Evolutionary conservation across 2,888 invertebrate genomes (phyloP), one percentile per base, ranked within the genome.

Genomic region (Drosophila borealis): DNA sequence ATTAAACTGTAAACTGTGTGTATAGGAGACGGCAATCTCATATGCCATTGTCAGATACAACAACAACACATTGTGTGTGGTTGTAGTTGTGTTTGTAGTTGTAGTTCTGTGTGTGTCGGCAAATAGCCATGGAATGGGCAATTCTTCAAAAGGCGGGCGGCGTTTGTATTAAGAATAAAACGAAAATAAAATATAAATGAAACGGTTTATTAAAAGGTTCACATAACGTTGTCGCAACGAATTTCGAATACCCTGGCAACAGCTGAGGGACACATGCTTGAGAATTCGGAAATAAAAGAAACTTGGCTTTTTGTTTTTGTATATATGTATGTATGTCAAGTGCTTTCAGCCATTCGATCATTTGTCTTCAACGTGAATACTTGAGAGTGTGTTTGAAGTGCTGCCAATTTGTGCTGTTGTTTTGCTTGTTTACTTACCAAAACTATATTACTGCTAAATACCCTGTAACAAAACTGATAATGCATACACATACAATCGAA

Each of bases 131-230:
- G 51, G 34, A 70, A 65, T 48, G 70, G 65, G 62, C 53, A 65
- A 76, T 68, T 80, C 71, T 56, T 68, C 46, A 66, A 63, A 54
- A 61, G 65, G 41, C 60, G 33, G 34, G 44, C 59, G 61, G 67
- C 64, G 13, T 60, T 56, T 74, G 39, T 61, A 70, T 74, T 61
- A 57, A 60, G 74, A 74, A 67, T 69, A 49, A 74, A 51, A 63
- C 49, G 37, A 64, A 74, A 51, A 61, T 42, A 54, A 53, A 69
- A 55, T 49, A 41, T 9, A 46, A 56, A 54, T 36, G 36, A 55
- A 68, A 71, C 66, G 50, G 37, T 70, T 78, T 39, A 78, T 68
- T 68, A 62, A 80, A 80, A 64, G 62, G 39, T 54, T 50, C 49
- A 42, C 37, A 36, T 34, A 72, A 45, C 33, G 39, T 14, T 8